Base-by-base conservation (phyloP, 2,113 vertebrate genomes). In the Panthera tigris region DNA sequence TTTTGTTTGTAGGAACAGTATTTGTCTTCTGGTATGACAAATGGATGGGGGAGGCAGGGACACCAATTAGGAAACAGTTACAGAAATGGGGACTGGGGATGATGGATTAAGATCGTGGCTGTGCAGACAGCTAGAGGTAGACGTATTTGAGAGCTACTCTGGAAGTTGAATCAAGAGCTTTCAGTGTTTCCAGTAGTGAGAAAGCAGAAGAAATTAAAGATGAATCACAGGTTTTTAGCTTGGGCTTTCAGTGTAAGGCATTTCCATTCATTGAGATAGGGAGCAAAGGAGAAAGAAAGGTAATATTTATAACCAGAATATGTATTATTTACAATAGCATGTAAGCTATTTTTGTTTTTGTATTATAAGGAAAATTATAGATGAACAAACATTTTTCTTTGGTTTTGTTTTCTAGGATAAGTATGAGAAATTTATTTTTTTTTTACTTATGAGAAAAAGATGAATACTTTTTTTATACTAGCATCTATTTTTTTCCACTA, bases 331-430 rank as follows among this genome's bases (percentile, higher is more conserved):
- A 73, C 23, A 81, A 45, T 45, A 45, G 68, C 61, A 93, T 69
- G 76, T 96, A 84, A 61, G 14, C 69, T 78, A 68, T 76, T 89
- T 93, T 78, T 78, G 23, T 69, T 76, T 74, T 89, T 74, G 48
- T 39, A 61, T 89, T 89, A 93, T 57, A 96, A 96, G 57, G 50
- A 93, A 82, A 82, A 19, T 88, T 82, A 93, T 27, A 87, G 55
- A 74, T 83, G 48, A 89, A 66, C 8, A 89, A 79, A 81, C 18
- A 83, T 83, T 89, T 93, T 82, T 65, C 93, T 83, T 93, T 76
- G 68, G 48, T 89, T 88, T 93, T 93, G 74, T 81, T 83, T 93
- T 68, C 84, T 89, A 57, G 57, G 57, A 89, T 55, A 93, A 81
- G 55, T 57, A 45, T 48, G 45, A 45, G 45, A 45, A 45, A 45